A percentile compares a stretch with the other conserved stretches of the same genome.
Evolutionary conservation across 2,888 invertebrate genomes (phyloP).

Genomic region (Agrotis segetum): DNA sequence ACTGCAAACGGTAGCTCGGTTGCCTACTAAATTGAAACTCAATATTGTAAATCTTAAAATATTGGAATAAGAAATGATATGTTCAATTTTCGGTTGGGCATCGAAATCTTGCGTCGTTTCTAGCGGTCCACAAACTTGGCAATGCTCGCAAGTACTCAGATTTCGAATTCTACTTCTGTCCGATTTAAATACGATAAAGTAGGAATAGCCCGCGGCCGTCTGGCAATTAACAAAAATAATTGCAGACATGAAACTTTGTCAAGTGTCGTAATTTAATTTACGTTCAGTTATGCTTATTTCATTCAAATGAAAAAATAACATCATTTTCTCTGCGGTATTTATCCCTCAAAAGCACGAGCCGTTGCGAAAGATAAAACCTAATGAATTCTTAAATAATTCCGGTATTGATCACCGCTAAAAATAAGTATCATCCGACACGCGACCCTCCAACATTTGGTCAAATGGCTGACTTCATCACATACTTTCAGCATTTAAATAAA

Average conservation of each 20-base stretch:
- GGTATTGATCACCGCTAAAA: conserved; percentile 51
- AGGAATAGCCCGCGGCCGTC: conserved; percentile 35
- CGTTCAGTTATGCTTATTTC: conserved; percentile 27
- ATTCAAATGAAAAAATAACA: conserved; percentile 35
- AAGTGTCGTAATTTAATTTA: conserved; percentile 53
- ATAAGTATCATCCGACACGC: conserved; percentile 28
- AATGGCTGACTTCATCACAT: conserved; percentile 24
- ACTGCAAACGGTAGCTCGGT: neutral
- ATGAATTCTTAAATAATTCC: conserved; percentile 45
- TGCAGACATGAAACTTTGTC: conserved; percentile 48
- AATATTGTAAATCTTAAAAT: conserved; percentile 7
- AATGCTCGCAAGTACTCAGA: conserved; percentile 39
- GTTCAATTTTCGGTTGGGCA: conserved; percentile 16
- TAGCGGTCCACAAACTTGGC: conserved; percentile 48
- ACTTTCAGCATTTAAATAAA: conserved; percentile 31
- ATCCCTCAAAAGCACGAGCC: neutral
- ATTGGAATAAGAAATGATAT: neutral
- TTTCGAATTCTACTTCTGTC: conserved; percentile 48
- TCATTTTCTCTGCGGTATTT: neutral
- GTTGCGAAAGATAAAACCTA: conserved; percentile 24
- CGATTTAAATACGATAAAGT: conserved; percentile 52
- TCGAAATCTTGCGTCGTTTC: conserved; percentile 35
- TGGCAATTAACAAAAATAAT: conserved; percentile 57
- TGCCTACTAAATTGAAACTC: conserved; percentile 18
- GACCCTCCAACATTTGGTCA: conserved; percentile 28